Evolutionary conservation across 2,113 vertebrate species (phyloP).

Genomic region (Ahaetulla prasina): DNA sequence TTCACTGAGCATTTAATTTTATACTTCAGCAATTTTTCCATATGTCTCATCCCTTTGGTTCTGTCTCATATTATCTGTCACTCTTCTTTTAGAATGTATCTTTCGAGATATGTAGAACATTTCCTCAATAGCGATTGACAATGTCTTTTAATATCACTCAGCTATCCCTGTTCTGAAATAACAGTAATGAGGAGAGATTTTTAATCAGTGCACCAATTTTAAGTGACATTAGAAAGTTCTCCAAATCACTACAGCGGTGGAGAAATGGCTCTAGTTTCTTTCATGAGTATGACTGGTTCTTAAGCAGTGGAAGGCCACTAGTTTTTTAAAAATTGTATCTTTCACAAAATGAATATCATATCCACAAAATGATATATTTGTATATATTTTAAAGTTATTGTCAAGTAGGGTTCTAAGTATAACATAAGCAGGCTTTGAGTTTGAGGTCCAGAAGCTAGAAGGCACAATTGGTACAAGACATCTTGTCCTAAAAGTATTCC

Average conservation of each 20-base stretch:
- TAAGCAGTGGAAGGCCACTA: neutral
- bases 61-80: neutral
- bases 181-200: neutral
- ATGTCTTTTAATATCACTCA: neutral
- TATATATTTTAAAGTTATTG: neutral
- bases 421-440: neutral
- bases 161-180: neutral
- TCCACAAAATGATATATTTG: neutral
- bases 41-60: neutral
- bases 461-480: neutral
- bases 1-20: neutral
- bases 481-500: neutral
- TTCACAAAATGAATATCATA: neutral
- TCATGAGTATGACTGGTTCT: neutral
- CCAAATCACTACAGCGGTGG: neutral
- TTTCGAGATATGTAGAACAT: neutral
- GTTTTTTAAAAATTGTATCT: neutral
- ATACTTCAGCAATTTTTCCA: neutral
- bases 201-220: neutral
- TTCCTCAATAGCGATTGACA: neutral
- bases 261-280: neutral
- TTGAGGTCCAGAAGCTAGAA: neutral
- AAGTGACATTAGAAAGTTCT: neutral
- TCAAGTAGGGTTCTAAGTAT: neutral
- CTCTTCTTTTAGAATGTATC: neutral